Evolutionary conservation across 2,113 vertebrate species (phyloP).

Genomic region (Mellivora capensis): DNA sequence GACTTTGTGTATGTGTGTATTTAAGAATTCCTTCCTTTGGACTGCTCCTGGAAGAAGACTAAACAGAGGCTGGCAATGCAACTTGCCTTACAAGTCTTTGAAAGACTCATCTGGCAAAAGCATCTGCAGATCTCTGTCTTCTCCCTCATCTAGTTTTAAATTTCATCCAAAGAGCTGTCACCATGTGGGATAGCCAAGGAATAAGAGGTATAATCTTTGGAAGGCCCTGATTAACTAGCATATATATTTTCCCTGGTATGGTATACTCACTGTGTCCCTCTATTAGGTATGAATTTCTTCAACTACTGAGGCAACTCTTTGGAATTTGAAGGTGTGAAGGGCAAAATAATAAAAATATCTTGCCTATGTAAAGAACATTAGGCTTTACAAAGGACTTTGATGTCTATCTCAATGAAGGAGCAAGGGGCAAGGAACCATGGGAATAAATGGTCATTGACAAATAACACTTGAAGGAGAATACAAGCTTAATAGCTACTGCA

Average conservation of each 20-base stretch:
- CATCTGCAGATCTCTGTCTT: neutral
- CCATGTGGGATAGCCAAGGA: neutral
- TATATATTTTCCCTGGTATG: neutral
- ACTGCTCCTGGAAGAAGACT: neutral
- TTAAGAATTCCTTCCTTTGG: neutral
- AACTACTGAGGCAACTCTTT: neutral
- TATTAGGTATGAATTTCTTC: slow-evolving; percentile 16
- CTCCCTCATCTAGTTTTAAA: neutral
- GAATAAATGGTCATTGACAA: neutral
- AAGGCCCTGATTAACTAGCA: neutral
- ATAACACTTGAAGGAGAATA: neutral
- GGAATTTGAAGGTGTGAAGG: slow-evolving; percentile 1
- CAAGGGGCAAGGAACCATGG: neutral
- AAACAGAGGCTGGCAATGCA: neutral
- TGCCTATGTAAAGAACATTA: neutral
- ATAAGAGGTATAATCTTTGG: neutral
- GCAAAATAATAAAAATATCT: neutral
- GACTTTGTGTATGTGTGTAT: neutral
- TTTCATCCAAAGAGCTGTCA: neutral
- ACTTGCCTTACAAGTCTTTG: neutral
- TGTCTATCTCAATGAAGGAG: neutral
- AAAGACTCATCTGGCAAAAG: neutral
- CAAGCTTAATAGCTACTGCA: neutral
- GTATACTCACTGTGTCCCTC: neutral
- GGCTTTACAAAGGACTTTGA: neutral